phyloP scores from a whole-genome alignment of 2,888 invertebrate species.

The Oxyteleia sp. region DNA sequence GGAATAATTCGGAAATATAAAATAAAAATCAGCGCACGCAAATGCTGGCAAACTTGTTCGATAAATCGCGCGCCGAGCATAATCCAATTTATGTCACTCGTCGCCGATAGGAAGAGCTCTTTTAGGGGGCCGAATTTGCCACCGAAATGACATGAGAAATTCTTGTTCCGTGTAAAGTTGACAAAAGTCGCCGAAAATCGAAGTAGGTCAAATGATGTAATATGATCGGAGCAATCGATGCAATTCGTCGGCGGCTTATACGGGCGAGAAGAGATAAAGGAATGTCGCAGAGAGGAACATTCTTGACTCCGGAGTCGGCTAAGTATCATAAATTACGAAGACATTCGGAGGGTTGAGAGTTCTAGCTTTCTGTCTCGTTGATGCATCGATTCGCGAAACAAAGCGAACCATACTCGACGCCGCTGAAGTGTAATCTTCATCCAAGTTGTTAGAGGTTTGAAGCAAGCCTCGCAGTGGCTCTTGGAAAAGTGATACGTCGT shows the following conservation, averaged over 20 bases:
- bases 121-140: constrained; percentile 37
- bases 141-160: constrained; percentile 47
- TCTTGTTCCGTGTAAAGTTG: constrained; percentile 51
- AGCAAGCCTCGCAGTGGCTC: constrained; percentile 65
- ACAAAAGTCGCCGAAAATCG: constrained; percentile 56
- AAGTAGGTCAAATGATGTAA: constrained; percentile 67
- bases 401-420: constrained; percentile 65
- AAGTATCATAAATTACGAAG: constrained; percentile 71
- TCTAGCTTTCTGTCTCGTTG: constrained; percentile 69
- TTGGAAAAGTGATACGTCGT: constrained; percentile 71
- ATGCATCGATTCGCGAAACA: constrained; percentile 74
- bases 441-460: constrained; percentile 69
- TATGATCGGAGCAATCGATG: constrained; percentile 69
- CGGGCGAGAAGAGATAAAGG: constrained; percentile 66
- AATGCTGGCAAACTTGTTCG: constrained; percentile 26
- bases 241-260: constrained; percentile 62
- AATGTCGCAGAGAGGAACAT: constrained; percentile 55
- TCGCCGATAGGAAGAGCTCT: constrained; percentile 1
- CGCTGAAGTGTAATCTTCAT: constrained; percentile 72
- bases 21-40: constrained; percentile 14
- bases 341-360: constrained; percentile 46
- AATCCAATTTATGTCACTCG: constrained; percentile 39
- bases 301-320: constrained; percentile 61
- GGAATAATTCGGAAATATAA: constrained; percentile 25
- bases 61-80: constrained; percentile 41